Evolutionary conservation across 37 sponge, comb jelly and placozoan genomes (phyloP), one percentile per base, ranked within the genome.

Genomic region (Oscarella lobularis): DNA sequence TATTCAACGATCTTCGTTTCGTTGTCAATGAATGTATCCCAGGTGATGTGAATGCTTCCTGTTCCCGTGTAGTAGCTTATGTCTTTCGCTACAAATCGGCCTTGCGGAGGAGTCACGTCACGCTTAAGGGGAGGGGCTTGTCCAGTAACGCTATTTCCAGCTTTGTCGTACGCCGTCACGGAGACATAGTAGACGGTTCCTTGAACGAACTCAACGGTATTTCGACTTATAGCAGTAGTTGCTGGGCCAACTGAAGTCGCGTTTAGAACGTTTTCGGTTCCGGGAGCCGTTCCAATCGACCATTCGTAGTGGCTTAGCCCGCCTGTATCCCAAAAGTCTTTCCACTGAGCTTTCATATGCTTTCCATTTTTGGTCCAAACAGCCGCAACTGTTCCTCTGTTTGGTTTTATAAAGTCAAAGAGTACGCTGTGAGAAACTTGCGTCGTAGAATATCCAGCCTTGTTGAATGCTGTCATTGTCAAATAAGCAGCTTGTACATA

Each of bases 251-350:
- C 29, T n/a, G n/a, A n/a, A n/a, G n/a, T n/a, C n/a, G n/a, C n/a
- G n/a, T n/a, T n/a, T n/a, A n/a, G n/a, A 68, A 68, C 71, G 31
- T 68, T 20, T 5, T 68, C 71, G 6, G 5, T 35, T 68, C 71
- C 71, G 35, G 29, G 31, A 35, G 6, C 29, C 33, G 71, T 68
- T 5, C 71, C 71, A 29, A 68, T 5, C 6, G 71, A 32, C 71
- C 71, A 68, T 68, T 68, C 71, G 71, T 68, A 68, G 4, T 14
- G 31, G 33, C 33, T 35, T 34, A 68, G 29, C 5, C 71, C 71
- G 5, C 35, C 33, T 5, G 71, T 5, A 20, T 68, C 71, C 31
- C 33, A 4, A 20, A 68, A 68, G 6, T 35, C 71, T 29, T 32
- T 30, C 71, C 71, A 68, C 35, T 5, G 29, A 4, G 29, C 6